Evolutionary conservation across 64 coral and sea anemone species (phyloP).

Genomic region (Anthopleura sola): DNA sequence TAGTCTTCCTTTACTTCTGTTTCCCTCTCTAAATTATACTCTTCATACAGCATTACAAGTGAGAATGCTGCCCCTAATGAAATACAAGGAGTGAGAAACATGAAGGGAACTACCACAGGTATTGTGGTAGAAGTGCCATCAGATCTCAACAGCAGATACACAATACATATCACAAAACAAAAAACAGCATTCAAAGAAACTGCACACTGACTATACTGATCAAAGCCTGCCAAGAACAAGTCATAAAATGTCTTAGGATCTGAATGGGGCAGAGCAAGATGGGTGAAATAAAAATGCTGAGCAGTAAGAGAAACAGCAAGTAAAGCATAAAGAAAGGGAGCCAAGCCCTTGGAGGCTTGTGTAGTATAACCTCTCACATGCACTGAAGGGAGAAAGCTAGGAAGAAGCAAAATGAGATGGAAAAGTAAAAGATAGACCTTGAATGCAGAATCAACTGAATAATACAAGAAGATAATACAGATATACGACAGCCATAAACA

Average conservation of each 20-base stretch:
- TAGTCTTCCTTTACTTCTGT: background rate
- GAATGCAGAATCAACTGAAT: conserved; percentile 27
- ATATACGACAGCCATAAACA: conserved; percentile 44
- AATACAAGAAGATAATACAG: conserved; percentile 34
- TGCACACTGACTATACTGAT: conserved; percentile 23
- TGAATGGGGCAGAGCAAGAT: conserved; percentile 21
- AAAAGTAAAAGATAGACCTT: conserved; percentile 40
- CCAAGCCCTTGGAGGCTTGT: conserved; percentile 10
- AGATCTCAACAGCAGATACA: conserved; percentile 36
- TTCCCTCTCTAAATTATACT: conserved; percentile 16
- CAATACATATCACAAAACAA: conserved; percentile 43
- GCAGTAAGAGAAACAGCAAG: conserved; percentile 11
- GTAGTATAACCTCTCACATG: conserved; percentile 5
- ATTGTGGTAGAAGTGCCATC: background rate
- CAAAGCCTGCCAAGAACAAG: conserved; percentile 42
- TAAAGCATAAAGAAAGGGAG: conserved; percentile 18
- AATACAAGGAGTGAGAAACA: conserved; percentile 20
- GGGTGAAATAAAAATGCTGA: conserved; percentile 50
- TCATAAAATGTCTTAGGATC: conserved; percentile 4
- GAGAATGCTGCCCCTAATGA: conserved; percentile 47
- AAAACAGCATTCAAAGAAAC: conserved; percentile 36
- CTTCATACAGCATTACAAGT: conserved; percentile 55
- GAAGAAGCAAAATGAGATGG: conserved; percentile 47
- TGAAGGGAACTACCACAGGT: conserved; percentile 33
- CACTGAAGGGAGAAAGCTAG: conserved; percentile 43